Conservation (phyloP, 2,797 vertebrate genomes). For the Spinus pinus region DNA sequence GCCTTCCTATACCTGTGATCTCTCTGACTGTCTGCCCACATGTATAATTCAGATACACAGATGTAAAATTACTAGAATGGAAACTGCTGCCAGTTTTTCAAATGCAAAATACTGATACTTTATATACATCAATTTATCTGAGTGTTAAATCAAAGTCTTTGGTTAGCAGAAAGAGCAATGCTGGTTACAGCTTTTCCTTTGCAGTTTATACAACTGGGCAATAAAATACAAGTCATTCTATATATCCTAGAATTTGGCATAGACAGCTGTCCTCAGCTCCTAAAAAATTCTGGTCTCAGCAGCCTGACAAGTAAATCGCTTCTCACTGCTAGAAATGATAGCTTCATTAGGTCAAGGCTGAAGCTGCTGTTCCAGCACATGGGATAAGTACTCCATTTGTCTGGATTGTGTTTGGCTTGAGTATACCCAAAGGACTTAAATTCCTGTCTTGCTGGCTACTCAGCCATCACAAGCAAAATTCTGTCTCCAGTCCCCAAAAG, state of each 20-base stretch:
- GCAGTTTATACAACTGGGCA: background rate
- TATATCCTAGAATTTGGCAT: background rate
- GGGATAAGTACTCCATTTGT: constrained; percentile 38
- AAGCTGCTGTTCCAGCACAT: constrained; percentile 32
- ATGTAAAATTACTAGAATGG: background rate
- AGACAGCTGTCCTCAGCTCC: background rate
- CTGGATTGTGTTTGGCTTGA: constrained; percentile 38
- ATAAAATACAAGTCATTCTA: background rate
- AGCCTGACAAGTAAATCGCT: constrained; percentile 43
- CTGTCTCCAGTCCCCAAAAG: background rate
- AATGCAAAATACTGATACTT: background rate
- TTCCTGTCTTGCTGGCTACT: constrained; percentile 8
- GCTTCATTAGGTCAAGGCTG: constrained; percentile 50
- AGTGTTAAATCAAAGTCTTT: background rate
- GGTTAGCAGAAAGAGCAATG: background rate
- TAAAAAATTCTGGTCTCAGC: constrained; percentile 8
- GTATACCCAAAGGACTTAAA: constrained; percentile 39
- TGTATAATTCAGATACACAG: background rate
- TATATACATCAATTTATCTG: background rate
- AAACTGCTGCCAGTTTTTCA: background rate
- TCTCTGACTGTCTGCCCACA: background rate
- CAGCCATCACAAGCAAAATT: background rate
- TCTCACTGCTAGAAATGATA: constrained; percentile 39
- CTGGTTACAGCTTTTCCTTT: background rate
- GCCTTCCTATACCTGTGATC: background rate